phyloP scores from a whole-genome alignment of 2,113 vertebrate genomes.

The Trichomycterus rosablanca region DNA sequence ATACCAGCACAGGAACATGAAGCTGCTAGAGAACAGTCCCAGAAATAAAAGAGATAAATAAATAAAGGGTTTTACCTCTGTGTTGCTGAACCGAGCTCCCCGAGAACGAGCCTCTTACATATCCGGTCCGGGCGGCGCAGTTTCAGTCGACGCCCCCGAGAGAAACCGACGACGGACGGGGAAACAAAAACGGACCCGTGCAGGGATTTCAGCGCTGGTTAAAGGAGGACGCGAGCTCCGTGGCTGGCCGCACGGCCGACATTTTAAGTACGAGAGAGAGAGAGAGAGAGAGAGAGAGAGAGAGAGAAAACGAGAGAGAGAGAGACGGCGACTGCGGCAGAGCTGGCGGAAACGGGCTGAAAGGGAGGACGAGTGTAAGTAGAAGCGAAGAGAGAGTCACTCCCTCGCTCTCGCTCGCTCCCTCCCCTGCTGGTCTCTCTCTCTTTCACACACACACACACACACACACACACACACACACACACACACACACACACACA shows the following conservation, averaged over 20 bases:
- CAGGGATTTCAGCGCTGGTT: slow-evolving; percentile 12
- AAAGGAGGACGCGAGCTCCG: slow-evolving; percentile 26
- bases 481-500: slow-evolving; percentile 22
- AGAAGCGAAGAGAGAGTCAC: slow-evolving; percentile 25
- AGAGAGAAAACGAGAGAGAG: slow-evolving; percentile 16
- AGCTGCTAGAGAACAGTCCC: too few relatives aligned
- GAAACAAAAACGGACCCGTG: slow-evolving; percentile 48
- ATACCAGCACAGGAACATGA: too few relatives aligned
- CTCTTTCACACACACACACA: slow-evolving; percentile 6
- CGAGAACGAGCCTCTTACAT: background rate
- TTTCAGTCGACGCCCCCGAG: background rate
- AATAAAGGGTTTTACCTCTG: slow-evolving; percentile 21
- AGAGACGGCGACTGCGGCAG: slow-evolving; percentile 40
- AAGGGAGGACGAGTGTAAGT: slow-evolving; percentile 32
- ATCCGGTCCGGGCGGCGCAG: background rate
- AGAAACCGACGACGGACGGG: background rate
- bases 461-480: slow-evolving; percentile 10
- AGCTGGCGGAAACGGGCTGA: slow-evolving; percentile 37
- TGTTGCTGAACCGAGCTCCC: slow-evolving; percentile 1
- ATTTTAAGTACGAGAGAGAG: slow-evolving; percentile 68
- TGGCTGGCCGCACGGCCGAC: slow-evolving; percentile 64
- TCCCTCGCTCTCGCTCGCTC: slow-evolving; percentile 27
- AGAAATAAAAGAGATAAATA: too few relatives aligned
- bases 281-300: slow-evolving; percentile 52
- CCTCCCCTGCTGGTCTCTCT: slow-evolving; percentile 7